Conservation (phyloP, 2,797 vertebrate species). For the Notoglanidium macrostoma region DNA sequence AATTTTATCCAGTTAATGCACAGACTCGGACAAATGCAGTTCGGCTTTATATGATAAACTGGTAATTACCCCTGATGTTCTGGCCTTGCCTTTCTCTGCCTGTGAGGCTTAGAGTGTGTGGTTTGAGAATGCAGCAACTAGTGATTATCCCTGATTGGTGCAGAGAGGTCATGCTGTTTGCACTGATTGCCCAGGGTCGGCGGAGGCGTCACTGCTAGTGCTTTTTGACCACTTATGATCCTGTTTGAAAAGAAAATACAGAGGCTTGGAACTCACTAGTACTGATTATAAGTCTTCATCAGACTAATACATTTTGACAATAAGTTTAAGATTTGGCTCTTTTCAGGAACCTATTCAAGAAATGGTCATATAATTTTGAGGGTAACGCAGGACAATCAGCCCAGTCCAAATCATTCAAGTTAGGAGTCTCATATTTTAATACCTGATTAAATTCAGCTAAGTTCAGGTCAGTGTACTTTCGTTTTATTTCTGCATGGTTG, state of each 20-base stretch:
- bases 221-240: slow-evolving; percentile 45
- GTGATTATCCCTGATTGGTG: slow-evolving; percentile 60
- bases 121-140: slow-evolving; percentile 49
- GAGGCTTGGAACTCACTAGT: slow-evolving; percentile 40
- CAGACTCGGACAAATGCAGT: slow-evolving; percentile 35
- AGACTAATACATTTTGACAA: slow-evolving; percentile 25
- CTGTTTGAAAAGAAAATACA: slow-evolving; percentile 51
- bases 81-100: slow-evolving; percentile 43
- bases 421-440: not conserved
- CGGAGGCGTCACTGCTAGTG: slow-evolving; percentile 38
- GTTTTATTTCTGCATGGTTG: not conserved
- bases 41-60: slow-evolving; percentile 53
- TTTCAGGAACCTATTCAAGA: not conserved
- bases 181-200: slow-evolving; percentile 53
- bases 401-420: not conserved
- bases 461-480: not conserved
- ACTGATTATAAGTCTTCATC: slow-evolving; percentile 41
- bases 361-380: not conserved
- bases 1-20: slow-evolving; percentile 51
- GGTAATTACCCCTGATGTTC: slow-evolving; percentile 52
- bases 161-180: slow-evolving; percentile 57
- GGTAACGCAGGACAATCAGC: not conserved
- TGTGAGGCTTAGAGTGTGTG: slow-evolving; percentile 34
- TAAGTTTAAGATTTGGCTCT: slow-evolving; percentile 21
- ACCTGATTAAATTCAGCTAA: not conserved